These are phyloP conservation scores for Dione vanillae DNA, from an alignment of 2,888 invertebrate species.

Conservation along the genomic window DNA sequence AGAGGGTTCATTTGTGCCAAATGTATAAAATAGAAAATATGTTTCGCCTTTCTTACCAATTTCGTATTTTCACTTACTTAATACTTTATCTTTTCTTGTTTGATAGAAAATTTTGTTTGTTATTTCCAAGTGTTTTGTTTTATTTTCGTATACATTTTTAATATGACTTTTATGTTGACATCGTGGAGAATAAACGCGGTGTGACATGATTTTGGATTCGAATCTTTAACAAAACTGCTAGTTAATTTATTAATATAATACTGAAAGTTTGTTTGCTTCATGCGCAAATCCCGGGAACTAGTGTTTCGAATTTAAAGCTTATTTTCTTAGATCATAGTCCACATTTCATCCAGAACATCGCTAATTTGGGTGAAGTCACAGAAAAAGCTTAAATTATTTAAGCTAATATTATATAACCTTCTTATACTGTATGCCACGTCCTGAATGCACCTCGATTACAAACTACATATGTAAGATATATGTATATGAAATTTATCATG, in stretches of 20 bases:
- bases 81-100: neutral
- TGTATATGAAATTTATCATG: constrained; percentile 22
- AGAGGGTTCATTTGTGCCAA: constrained; percentile 41
- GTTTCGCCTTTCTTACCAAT: constrained; percentile 22
- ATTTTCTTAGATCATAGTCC: too few relatives aligned
- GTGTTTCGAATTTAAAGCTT: too few relatives aligned
- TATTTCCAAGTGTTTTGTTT: neutral
- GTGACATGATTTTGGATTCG: neutral
- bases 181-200: neutral
- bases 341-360: too few relatives aligned
- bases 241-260: too few relatives aligned
- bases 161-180: neutral
- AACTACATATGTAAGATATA: neutral
- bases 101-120: neutral
- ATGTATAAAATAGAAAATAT: constrained; percentile 37
- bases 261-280: too few relatives aligned
- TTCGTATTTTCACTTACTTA: constrained; percentile 19
- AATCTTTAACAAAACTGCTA: neutral
- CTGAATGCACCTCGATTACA: neutral
- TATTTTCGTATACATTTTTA: neutral
- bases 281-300: too few relatives aligned
- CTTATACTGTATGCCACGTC: neutral
- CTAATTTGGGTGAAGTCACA: too few relatives aligned
- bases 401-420: neutral
- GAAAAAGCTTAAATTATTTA: too few relatives aligned